Evolutionary conservation across 2,797 vertebrate species (phyloP).

Genomic region (Eulemur albifrons): DNA sequence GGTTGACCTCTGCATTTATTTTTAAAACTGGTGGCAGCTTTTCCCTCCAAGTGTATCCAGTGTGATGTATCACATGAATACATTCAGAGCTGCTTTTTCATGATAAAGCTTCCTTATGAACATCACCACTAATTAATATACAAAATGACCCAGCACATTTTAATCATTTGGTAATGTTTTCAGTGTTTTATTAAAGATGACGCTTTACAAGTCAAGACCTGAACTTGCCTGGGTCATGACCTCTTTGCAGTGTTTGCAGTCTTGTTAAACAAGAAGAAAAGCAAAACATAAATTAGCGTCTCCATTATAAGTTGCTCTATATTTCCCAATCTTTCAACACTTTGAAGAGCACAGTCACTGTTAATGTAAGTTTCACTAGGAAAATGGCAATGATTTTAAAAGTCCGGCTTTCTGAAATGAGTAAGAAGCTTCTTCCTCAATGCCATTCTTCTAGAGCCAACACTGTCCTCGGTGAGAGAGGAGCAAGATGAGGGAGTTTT

Average conservation of each 20-base stretch:
- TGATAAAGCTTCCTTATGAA: constrained; percentile 37
- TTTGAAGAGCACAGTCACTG: background rate
- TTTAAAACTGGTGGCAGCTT: constrained; percentile 20
- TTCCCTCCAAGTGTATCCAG: background rate
- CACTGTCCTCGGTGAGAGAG: background rate
- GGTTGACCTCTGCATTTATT: background rate
- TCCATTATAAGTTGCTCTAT: constrained; percentile 54
- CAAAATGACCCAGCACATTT: constrained; percentile 32
- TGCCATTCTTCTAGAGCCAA: background rate
- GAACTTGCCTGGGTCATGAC: constrained; percentile 58
- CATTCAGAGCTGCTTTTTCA: background rate
- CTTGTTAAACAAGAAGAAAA: constrained; percentile 77
- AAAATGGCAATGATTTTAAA: background rate
- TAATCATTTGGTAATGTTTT: constrained; percentile 73
- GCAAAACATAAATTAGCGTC: constrained; percentile 62
- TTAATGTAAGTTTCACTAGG: background rate
- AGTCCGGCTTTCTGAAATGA: background rate
- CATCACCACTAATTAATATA: constrained; percentile 42
- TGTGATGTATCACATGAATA: constrained; percentile 2
- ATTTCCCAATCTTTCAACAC: constrained; percentile 48
- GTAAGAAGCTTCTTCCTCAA: background rate
- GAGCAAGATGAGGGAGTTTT: background rate
- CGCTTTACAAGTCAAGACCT: constrained; percentile 71
- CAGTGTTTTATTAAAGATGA: constrained; percentile 62
- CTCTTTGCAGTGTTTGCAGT: constrained; percentile 59